Evolutionary conservation across 1,140 invertebrate genomes (phyloP).

Genomic region (Cotesia vestalis): DNA sequence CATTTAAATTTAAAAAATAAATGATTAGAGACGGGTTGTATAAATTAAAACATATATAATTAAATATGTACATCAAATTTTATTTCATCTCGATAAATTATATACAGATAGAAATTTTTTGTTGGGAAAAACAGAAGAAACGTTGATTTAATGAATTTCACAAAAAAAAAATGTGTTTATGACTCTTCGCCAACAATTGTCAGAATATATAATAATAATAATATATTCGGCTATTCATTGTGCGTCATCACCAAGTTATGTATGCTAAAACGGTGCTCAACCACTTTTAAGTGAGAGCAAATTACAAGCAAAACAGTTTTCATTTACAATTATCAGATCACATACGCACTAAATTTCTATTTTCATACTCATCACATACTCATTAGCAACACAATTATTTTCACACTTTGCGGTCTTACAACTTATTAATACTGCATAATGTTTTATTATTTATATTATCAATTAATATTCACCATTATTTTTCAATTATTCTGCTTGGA

Average conservation of each 20-base stretch:
- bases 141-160: slow-evolving; percentile 27
- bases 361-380: not conserved
- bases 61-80: slow-evolving; percentile 65
- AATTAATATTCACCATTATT: slow-evolving; percentile 31
- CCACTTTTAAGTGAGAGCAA: not conserved
- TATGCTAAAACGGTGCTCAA: not conserved
- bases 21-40: not conserved
- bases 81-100: slow-evolving; percentile 62
- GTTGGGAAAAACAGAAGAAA: slow-evolving; percentile 45
- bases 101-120: slow-evolving; percentile 63
- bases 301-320: slow-evolving; percentile 9
- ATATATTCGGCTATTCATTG: slow-evolving; percentile 10
- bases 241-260: slow-evolving; percentile 9
- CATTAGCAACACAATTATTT: slow-evolving; percentile 1
- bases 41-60: slow-evolving; percentile 40
- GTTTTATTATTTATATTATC: slow-evolving; percentile 49
- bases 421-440: slow-evolving; percentile 63
- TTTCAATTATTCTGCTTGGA: slow-evolving; percentile 6
- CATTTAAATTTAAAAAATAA: not conserved
- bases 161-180: slow-evolving; percentile 1
- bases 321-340: not conserved
- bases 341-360: not conserved
- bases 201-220: not conserved
- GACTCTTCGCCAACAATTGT: not conserved
- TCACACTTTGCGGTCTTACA: slow-evolving; percentile 47